Conservation (phyloP, 2,888 invertebrate genomes). For the Pinctada fucata region DNA sequence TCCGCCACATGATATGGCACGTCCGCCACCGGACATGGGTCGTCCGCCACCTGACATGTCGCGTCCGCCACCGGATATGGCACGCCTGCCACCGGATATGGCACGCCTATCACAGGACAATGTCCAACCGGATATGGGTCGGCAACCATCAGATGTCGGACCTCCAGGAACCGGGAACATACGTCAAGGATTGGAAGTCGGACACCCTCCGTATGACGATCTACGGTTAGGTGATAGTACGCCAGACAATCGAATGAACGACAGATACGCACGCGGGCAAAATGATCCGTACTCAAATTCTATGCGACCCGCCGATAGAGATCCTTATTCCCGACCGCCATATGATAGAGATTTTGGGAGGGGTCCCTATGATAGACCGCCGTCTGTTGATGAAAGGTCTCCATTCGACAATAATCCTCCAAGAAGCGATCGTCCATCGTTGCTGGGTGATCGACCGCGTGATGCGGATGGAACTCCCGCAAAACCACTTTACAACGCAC, state of each 20-base stretch:
- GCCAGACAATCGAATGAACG: neutral
- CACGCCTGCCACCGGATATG: neutral
- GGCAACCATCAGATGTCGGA: conserved; percentile 7
- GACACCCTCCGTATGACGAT: neutral
- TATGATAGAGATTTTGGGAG: neutral
- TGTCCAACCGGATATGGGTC: conserved; percentile 5
- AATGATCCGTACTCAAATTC: neutral
- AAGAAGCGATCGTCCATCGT: neutral
- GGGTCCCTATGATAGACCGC: neutral
- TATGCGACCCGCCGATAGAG: neutral
- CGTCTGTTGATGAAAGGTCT: neutral
- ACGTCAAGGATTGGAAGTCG: neutral
- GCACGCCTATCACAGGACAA: neutral
- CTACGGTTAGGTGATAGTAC: neutral
- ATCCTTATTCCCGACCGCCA: neutral
- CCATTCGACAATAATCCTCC: neutral
- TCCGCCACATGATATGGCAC: neutral
- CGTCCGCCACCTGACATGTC: neutral
- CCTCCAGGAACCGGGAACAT: neutral
- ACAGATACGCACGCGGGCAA: no score
- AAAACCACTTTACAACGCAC: neutral
- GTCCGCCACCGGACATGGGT: neutral
- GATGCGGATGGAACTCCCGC: neutral
- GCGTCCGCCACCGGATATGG: neutral
- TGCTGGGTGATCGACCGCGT: neutral